Base-by-base conservation (phyloP, 1,140 invertebrate genomes). In the Lerema accius region DNA sequence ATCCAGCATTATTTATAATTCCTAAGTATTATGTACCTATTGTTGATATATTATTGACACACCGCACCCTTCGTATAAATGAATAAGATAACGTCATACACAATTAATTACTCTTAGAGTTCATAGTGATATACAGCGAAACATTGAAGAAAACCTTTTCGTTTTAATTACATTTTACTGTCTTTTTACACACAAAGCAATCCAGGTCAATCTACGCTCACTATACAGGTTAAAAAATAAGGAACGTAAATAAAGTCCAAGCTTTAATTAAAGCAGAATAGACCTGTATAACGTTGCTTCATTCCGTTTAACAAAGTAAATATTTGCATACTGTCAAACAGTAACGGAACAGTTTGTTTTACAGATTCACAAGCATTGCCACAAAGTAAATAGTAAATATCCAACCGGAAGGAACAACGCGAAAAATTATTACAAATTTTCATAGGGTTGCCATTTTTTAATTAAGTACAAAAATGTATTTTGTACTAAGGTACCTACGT, bases 321-420 rank as follows among this genome's bases (percentile, higher is more conserved):
- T 13, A 53, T 40, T 53, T 53, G 37, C 50, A 40, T 40, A n/a
- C 11, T 26, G 26, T 26, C 5, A 23, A 26, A 53, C 48, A 28
- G 48, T n/a, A 53, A 40, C 13, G 14, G 10, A 50, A 40, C 50
- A 40, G 14, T 53, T 53, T 40, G 50, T 14, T 40, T 53, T 17
- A 53, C 35, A 53, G 50, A 53, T 53, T 53, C 40, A 35, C 26
- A 26, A 35, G 6, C 50, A 16, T 32, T 32, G 9, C 28, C 28
- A 32, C 28, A 32, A 32, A 32, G 28, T 32, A 23, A 23, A n/a
- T 23, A 23, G 2, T 3, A 3, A 23, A 7, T 32, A 7, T 4
- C 9, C 28, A 32, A 32, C 28, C 28, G 4, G 28, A 32, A 4
- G 28, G 28, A 32, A 9, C 28, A 32, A 1, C 9, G 28, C 7